A percentile compares a stretch with the other conserved stretches of the same genome.
Evolutionary conservation across 2,113 vertebrate species (phyloP).

Genomic region (Procavia capensis): DNA sequence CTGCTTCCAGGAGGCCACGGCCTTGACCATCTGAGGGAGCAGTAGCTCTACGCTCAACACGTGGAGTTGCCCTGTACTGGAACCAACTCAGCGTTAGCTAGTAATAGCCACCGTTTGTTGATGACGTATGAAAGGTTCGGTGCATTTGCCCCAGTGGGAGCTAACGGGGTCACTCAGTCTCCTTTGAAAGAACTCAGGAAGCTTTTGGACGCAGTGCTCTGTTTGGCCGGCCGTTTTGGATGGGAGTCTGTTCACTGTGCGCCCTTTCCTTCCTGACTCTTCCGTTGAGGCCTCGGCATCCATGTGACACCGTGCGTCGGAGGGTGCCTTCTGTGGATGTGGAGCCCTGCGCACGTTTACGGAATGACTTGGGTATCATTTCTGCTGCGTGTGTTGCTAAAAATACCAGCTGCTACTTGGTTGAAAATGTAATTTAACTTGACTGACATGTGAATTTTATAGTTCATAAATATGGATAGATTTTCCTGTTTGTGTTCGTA

Average conservation of each 20-base stretch:
- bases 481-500: slow-evolving; percentile 71
- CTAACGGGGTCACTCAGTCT: slow-evolving; percentile 21
- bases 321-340: slow-evolving; percentile 67
- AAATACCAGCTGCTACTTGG: slow-evolving; percentile 76
- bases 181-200: slow-evolving; percentile 22
- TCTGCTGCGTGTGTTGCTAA: slow-evolving; percentile 70
- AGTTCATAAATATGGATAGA: slow-evolving; percentile 66
- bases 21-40: background rate
- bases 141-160: slow-evolving; percentile 16
- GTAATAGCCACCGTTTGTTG: background rate
- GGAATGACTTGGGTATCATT: slow-evolving; percentile 67
- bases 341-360: slow-evolving; percentile 57
- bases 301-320: slow-evolving; percentile 57
- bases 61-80: background rate
- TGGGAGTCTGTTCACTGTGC: slow-evolving; percentile 17
- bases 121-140: slow-evolving; percentile 38
- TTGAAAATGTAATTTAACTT: slow-evolving; percentile 78
- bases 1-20: background rate
- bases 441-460: slow-evolving; percentile 69
- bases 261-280: slow-evolving; percentile 54
- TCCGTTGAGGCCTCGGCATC: slow-evolving; percentile 38
- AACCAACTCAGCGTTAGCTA: background rate
- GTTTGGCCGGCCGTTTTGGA: background rate
- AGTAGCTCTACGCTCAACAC: background rate
- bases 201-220: background rate